Base-by-base conservation (phyloP, 92 coral and sea anemone genomes). In the Isaurus tuberculatus region DNA sequence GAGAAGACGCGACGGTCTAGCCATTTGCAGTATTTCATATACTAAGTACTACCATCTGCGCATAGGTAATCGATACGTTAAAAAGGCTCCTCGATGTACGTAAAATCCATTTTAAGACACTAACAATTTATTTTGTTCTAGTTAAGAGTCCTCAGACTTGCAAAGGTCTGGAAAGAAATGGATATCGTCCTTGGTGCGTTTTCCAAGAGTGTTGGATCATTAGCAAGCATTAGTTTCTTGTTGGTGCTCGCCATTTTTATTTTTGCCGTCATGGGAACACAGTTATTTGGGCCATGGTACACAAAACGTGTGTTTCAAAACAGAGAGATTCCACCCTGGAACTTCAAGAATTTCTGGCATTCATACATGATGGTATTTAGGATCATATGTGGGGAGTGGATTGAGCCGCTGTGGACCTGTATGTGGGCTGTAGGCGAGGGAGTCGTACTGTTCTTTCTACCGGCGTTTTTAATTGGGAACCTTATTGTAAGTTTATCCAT, bases 381-480 rank as follows among this genome's bases (percentile, higher is more conserved):
- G 2, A 79, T 86, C 33, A 78, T 80, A 28, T 86, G 90, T 27
- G 90, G 90, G n/a, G 90, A 86, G 25, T 86, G 90, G 90, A 80
- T 86, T 33, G 61, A 86, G 42, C 85, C 90, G n/a, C 30, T 86
- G 49, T 86, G 90, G 90, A 85, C 40, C 57, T 86, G 86, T 34
- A 86, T 86, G 90, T 23, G 70, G 34, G 90, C 81, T 0, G 30
- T 42, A 20, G 60, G 73, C 58, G 64, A 53, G 16, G 65, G 68
- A 31, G 73, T 48, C 0, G 26, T 86, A 22, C 37, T 86, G 2
- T 69, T 86, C 72, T 79, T 86, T 78, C 65, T 86, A 11, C 89
- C 89, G 4, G 89, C 89, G 0, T 86, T 86, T 51, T 49, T 86
- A 4, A 63, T 86, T 57, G 89, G 89, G 31, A 86, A 86, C 71